Conservation (phyloP, 2,113 vertebrate genomes). For the Odocoileus hemionus region DNA sequence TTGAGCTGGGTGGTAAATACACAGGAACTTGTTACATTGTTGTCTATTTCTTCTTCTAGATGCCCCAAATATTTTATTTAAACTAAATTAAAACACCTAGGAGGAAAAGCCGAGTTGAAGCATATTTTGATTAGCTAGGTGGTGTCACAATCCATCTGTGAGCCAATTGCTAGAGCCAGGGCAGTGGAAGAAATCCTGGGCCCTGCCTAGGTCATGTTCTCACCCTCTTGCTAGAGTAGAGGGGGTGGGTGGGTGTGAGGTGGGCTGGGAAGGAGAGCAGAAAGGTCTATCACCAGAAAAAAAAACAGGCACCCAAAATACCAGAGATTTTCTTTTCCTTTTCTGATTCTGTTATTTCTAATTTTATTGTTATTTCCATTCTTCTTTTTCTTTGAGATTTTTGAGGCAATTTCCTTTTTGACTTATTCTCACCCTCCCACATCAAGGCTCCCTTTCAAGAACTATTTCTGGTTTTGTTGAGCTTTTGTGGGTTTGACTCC, state of each 20-base stretch:
- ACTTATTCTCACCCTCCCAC: slow-evolving; percentile 18
- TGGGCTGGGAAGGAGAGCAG: not conserved
- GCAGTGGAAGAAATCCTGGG: not conserved
- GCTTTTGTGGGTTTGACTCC: not conserved
- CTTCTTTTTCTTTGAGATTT: slow-evolving; percentile 12
- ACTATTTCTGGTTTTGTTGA: slow-evolving; percentile 10
- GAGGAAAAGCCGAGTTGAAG: not conserved
- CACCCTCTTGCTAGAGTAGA: not conserved
- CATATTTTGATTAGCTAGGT: not conserved
- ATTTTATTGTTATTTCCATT: not conserved
- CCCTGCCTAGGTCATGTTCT: not conserved
- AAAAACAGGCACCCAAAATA: not conserved
- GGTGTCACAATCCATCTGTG: not conserved
- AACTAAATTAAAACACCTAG: slow-evolving; percentile 2
- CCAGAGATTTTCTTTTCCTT: not conserved
- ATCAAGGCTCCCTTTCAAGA: slow-evolving; percentile 32
- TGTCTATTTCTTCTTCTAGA: not conserved
- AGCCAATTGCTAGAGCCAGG: not conserved
- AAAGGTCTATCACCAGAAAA: not conserved
- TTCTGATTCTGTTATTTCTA: not conserved
- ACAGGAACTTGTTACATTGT: not conserved
- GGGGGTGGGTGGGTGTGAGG: not conserved
- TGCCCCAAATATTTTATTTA: not conserved
- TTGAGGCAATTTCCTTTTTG: not conserved
- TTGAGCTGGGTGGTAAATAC: not conserved